Percentiles rank a stretch among this genome's conserved stretches.
Evolutionary conservation across 2,888 invertebrate species (phyloP).

Genomic region (Polymixis flavicincta): DNA sequence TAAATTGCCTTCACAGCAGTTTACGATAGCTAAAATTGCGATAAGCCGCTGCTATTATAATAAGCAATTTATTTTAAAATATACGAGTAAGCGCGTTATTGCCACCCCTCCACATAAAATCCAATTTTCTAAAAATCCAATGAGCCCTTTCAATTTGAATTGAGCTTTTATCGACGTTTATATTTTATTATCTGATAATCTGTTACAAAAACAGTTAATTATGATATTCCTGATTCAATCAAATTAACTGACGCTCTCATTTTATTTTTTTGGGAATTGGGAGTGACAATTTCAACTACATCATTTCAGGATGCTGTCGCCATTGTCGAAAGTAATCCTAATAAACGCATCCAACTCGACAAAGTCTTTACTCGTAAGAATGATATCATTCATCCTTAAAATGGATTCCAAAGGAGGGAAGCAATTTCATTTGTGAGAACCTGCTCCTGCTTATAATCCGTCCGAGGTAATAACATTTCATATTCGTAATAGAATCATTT

Average conservation of each 20-base stretch:
- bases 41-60: constrained; percentile 75
- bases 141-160: constrained; percentile 65
- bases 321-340: constrained; percentile 66
- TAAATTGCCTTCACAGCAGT: constrained; percentile 78
- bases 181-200: constrained; percentile 59
- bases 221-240: constrained; percentile 45
- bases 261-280: constrained; percentile 10
- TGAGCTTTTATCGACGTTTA: constrained; percentile 59
- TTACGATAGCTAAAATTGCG: constrained; percentile 74
- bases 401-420: constrained; percentile 90
- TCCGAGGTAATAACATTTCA: constrained; percentile 91
- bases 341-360: constrained; percentile 84
- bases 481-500: constrained; percentile 91
- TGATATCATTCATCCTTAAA: constrained; percentile 90
- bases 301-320: constrained; percentile 30
- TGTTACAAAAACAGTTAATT: constrained; percentile 57
- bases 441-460: constrained; percentile 90
- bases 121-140: constrained; percentile 70
- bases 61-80: constrained; percentile 79
- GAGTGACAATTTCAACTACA: constrained; percentile 14
- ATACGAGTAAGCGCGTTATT: constrained; percentile 73
- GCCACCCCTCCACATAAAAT: constrained; percentile 67
- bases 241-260: constrained; percentile 12
- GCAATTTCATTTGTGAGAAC: constrained; percentile 90
- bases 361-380: constrained; percentile 89